Evolutionary conservation across 2,113 vertebrate species (phyloP).

Genomic region (Rhinoderma darwinii): DNA sequence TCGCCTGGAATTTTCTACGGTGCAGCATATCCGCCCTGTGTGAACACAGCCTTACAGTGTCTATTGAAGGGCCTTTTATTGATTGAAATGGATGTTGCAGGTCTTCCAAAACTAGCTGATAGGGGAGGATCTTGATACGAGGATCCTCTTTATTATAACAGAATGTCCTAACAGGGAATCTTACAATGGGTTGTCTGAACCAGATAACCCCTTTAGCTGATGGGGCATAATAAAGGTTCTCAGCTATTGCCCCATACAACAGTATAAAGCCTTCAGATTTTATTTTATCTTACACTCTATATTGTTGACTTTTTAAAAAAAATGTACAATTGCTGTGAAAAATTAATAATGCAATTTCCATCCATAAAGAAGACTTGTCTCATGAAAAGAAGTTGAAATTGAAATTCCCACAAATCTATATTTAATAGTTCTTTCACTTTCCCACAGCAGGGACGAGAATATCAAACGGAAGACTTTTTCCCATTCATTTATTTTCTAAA

Average conservation of each 20-base stretch:
- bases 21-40: too few relatives aligned
- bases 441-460: slow-evolving; percentile 47
- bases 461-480: slow-evolving; percentile 38
- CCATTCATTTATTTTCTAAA: slow-evolving; percentile 47
- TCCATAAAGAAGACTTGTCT: not conserved
- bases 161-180: too few relatives aligned
- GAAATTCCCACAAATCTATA: slow-evolving; percentile 58
- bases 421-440: slow-evolving; percentile 51
- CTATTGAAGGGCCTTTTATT: too few relatives aligned
- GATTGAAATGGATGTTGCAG: too few relatives aligned
- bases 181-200: not conserved
- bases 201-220: not conserved
- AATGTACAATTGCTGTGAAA: not conserved
- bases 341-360: slow-evolving; percentile 5
- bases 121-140: too few relatives aligned
- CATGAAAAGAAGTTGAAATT: slow-evolving; percentile 41
- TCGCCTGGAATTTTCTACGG: too few relatives aligned
- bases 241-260: not conserved
- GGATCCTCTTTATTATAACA: too few relatives aligned
- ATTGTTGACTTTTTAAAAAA: not conserved
- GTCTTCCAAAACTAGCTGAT: too few relatives aligned
- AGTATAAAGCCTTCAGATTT: not conserved
- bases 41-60: too few relatives aligned
- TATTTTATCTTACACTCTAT: not conserved
- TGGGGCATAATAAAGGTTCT: not conserved